Conservation (phyloP, 2,797 vertebrate species). For the Hirundo rustica region DNA sequence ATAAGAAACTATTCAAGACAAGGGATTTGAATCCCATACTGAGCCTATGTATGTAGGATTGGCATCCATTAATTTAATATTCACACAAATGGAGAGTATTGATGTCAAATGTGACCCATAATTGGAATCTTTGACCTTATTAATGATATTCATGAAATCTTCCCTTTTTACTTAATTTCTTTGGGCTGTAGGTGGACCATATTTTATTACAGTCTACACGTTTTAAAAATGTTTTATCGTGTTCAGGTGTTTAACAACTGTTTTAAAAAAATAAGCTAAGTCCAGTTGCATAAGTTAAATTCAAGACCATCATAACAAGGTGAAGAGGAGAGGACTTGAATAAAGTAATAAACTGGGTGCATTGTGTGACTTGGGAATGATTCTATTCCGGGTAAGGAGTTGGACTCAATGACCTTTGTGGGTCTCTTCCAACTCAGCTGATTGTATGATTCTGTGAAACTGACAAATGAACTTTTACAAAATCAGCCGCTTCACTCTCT, state of each 20-base stretch:
- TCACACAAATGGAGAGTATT: background rate
- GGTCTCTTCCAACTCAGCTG: background rate
- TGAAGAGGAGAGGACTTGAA: background rate
- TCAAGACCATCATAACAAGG: background rate
- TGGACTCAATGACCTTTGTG: background rate
- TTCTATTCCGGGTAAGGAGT: background rate
- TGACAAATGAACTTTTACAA: background rate
- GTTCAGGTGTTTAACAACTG: background rate
- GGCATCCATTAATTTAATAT: background rate
- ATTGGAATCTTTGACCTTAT: background rate
- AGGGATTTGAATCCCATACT: background rate
- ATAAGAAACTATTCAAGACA: background rate
- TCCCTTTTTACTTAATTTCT: background rate
- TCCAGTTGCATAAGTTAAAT: background rate
- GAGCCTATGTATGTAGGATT: background rate
- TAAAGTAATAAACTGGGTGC: background rate
- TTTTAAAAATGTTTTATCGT: background rate
- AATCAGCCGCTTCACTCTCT: background rate
- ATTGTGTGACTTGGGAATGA: background rate
- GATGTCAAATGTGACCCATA: background rate
- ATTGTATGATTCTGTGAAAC: background rate
- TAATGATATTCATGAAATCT: background rate
- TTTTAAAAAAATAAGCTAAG: background rate
- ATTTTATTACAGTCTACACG: background rate
- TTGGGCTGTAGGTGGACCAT: background rate